A percentile compares a stretch with the other conserved stretches of the same genome.
These are phyloP conservation scores for Hippopotamus amphibius DNA, from an alignment of 2,113 vertebrate species.

Conservation along the genomic window DNA sequence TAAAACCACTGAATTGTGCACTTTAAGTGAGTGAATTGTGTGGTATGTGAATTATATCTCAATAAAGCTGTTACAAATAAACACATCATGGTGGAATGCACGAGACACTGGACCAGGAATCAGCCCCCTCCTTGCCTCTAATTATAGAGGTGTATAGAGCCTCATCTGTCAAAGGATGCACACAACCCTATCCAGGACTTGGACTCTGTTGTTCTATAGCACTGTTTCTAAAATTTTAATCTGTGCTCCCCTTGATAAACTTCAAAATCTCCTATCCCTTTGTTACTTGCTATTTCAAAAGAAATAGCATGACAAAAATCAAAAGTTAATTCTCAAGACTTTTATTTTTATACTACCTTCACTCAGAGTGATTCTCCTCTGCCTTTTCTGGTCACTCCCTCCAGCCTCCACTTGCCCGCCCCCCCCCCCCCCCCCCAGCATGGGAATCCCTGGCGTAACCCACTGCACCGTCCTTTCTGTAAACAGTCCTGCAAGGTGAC, in stretches of 20 bases:
- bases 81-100: neutral
- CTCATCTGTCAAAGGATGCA: neutral
- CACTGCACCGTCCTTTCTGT: neutral
- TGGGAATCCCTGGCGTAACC: neutral
- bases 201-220: neutral
- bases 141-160: neutral
- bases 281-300: conserved; percentile 48
- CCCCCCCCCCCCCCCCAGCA: neutral
- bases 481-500: conserved; percentile 9
- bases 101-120: neutral
- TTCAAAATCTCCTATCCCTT: conserved; percentile 20
- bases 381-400: neutral
- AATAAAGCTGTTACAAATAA: conserved; percentile 22
- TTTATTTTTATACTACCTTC: neutral
- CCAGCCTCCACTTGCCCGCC: neutral
- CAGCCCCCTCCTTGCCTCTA: neutral
- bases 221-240: conserved; percentile 32
- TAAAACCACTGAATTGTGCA: neutral
- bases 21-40: neutral
- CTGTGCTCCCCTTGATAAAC: neutral
- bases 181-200: neutral
- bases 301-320: conserved; percentile 19
- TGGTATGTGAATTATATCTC: neutral
- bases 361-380: neutral
- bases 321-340: neutral